phyloP scores from a whole-genome alignment of 2,888 invertebrate genomes.

The Megastigmus dorsalis region DNA sequence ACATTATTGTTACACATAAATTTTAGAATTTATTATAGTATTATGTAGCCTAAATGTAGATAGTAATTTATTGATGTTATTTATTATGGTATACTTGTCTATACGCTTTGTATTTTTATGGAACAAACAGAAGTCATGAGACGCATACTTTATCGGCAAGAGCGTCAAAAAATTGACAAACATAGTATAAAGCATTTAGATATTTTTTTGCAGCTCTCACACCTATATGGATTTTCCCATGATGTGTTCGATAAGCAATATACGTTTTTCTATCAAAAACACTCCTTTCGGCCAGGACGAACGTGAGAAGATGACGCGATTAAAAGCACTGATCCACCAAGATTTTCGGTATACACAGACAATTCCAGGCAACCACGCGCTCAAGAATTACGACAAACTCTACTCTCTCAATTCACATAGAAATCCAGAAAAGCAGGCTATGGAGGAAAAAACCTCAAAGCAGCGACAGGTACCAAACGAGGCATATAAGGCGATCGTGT shows the following conservation, averaged over 20 bases:
- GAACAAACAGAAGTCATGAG: too few species aligned
- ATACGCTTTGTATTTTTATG: too few species aligned
- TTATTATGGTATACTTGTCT: too few species aligned
- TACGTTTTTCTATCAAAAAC: slow-evolving; percentile 30
- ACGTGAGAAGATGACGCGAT: slow-evolving; percentile 52
- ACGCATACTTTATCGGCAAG: too few species aligned
- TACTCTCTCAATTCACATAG: slow-evolving; percentile 21
- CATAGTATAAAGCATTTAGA: too few species aligned
- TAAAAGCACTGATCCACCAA: slow-evolving; percentile 28
- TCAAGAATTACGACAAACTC: slow-evolving; percentile 27
- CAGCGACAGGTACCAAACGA: slow-evolving; percentile 43
- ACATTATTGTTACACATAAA: too few species aligned
- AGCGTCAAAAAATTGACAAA: too few species aligned
- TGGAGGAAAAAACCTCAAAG: slow-evolving; percentile 4
- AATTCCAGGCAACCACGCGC: slow-evolving; percentile 1
- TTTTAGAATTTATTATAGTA: too few species aligned
- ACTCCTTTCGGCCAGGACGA: slow-evolving; percentile 21
- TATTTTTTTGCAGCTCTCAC: too few species aligned
- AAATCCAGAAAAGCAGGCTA: slow-evolving; percentile 25
- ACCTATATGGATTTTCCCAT: slow-evolving; percentile 18
- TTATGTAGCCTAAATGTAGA: too few species aligned
- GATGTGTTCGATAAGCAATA: slow-evolving; percentile 20
- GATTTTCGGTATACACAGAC: slow-evolving; percentile 18
- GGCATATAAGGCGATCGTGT: slow-evolving; percentile 56
- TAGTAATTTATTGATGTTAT: too few species aligned